Conservation (phyloP, 2,888 invertebrate species). For the Nemotelus nigrinus region DNA sequence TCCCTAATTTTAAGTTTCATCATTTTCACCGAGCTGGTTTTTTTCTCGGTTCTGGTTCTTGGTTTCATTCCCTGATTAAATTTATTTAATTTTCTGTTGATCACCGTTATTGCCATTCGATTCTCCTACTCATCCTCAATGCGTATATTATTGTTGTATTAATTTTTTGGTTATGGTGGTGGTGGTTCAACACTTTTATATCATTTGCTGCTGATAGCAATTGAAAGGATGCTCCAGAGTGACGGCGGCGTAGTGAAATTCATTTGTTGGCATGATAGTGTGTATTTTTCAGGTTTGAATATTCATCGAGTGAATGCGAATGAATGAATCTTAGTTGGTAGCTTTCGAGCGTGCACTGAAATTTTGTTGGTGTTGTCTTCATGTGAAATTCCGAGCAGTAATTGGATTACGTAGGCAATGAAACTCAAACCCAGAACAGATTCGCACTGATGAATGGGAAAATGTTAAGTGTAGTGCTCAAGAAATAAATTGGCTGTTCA, state of each 20-base stretch:
- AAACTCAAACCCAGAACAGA: no score
- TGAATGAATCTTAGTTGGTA: neutral
- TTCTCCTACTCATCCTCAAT: neutral
- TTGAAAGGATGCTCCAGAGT: neutral
- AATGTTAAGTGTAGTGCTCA: no score
- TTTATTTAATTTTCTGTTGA: conserved; percentile 13
- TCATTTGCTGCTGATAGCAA: neutral
- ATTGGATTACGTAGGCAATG: no score
- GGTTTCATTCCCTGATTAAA: conserved; percentile 15
- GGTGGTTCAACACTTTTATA: conserved; percentile 39
- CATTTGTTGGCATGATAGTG: conserved; percentile 23
- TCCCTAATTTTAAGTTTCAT: conserved; percentile 11
- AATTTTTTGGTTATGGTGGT: conserved; percentile 36
- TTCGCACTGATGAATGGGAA: no score
- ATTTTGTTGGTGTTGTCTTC: no score
- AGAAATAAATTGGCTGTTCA: no score
- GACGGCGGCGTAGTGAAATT: conserved; percentile 1
- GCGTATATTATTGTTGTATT: conserved; percentile 10
- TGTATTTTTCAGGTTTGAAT: neutral
- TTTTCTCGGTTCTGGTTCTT: conserved; percentile 12
- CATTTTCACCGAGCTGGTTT: conserved; percentile 24
- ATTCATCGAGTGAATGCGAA: conserved; percentile 17
- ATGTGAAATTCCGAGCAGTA: no score
- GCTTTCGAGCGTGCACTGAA: no score
- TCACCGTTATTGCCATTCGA: conserved; percentile 13